Percentiles rank a stretch among this genome's conserved stretches.
phyloP scores from a whole-genome alignment of 2,113 vertebrate species.

The Psammodynastes pulverulentus region DNA sequence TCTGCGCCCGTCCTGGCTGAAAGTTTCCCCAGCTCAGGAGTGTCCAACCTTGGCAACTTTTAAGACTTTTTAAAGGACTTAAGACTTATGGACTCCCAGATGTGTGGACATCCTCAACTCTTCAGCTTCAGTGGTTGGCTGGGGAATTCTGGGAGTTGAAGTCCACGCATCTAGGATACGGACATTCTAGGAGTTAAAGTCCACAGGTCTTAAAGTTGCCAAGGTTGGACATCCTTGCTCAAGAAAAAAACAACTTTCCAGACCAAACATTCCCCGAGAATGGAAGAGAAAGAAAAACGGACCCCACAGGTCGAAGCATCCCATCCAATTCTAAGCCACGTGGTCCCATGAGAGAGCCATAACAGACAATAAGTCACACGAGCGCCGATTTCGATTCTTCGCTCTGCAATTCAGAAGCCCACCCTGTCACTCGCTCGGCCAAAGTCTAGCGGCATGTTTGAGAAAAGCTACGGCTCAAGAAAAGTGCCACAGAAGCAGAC shows the following conservation, averaged over 20 bases:
- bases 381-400: neutral
- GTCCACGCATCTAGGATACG: neutral
- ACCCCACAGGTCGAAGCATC: neutral
- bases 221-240: neutral
- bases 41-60: neutral
- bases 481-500: neutral
- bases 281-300: neutral
- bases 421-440: neutral
- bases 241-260: neutral
- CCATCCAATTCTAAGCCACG: fast-evolving
- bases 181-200: neutral
- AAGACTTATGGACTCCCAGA: too few relatives aligned
- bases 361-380: neutral
- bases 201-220: neutral
- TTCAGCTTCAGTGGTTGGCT: neutral
- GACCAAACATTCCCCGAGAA: neutral
- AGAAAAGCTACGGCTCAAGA: neutral
- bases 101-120: neutral
- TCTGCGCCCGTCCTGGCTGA: neutral
- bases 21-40: neutral
- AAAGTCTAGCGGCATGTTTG: neutral
- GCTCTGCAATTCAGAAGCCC: neutral
- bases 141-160: neutral
- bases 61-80: too few relatives aligned
- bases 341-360: constrained; percentile 7